These are phyloP conservation scores for Perodicticus potto DNA, from an alignment of 2,797 vertebrate genomes.

Conservation along the genomic window DNA sequence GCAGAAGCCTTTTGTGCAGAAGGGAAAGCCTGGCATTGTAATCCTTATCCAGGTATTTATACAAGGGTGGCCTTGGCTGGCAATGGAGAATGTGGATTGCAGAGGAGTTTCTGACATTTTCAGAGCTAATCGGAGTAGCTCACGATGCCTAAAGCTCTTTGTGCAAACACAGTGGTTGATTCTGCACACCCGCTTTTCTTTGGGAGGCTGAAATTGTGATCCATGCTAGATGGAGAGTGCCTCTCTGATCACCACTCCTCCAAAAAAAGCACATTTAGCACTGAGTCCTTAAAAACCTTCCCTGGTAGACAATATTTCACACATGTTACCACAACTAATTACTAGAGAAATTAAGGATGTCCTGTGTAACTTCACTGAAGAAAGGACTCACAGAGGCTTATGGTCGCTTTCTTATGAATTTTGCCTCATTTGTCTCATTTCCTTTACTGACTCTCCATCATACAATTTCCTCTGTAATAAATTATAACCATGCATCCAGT, in stretches of 20 bases:
- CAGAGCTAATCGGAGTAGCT: background rate
- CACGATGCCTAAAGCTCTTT: background rate
- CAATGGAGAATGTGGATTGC: background rate
- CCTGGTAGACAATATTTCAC: background rate
- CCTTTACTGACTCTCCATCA: background rate
- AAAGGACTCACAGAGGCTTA: background rate
- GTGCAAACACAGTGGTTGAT: background rate
- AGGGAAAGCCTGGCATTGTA: background rate
- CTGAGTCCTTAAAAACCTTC: background rate
- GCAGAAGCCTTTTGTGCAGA: background rate
- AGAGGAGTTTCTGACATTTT: background rate
- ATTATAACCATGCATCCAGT: background rate
- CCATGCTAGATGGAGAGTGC: background rate
- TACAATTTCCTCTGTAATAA: background rate
- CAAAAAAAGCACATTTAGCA: background rate
- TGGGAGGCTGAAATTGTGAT: background rate
- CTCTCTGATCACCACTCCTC: background rate
- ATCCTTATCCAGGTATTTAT: background rate
- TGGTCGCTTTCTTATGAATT: background rate
- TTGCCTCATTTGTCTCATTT: background rate
- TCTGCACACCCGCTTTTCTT: background rate
- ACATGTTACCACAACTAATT: background rate
- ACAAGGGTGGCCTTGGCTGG: fast-evolving
- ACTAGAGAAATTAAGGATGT: background rate
- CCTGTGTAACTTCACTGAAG: too few relatives aligned